Evolutionary conservation across 2,113 vertebrate species (phyloP), one percentile per base, ranked within the genome.

Genomic region (Aleadryas rufinucha): DNA sequence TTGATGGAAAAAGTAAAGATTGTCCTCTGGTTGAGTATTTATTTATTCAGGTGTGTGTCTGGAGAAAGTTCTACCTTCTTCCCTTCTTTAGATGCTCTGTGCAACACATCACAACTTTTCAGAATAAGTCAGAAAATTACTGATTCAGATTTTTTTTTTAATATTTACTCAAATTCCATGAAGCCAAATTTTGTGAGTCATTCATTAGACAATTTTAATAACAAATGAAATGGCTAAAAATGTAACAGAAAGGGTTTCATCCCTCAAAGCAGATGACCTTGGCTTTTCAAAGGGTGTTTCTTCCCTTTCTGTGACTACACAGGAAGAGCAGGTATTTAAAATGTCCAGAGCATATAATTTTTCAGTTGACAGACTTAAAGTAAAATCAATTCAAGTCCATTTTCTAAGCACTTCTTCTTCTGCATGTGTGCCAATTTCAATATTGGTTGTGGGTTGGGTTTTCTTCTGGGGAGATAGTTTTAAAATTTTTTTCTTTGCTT

Each of bases 171-270:
- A 42, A 44, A 61, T 45, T 28, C 16, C 1, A 7, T 1, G 10
- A 49, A 77, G 6, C 5, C 18, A 1, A 30, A 8, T 22, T 61
- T 60, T 56, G 23, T 5, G 9, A 65, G 9, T 5, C 3, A 11
- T 7, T 16, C 19, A 53, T 79, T 16, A 56, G 17, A 42, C 72
- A 33, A 11, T 23, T 50, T 69, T 26, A 68, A 19, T 24, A 13
- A 30, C 12, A 49, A 44, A 14, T 2, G 3, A 72, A 86, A 47
- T 31, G 16, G 3, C 6, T 53, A 22, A 53, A 83, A 80, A 30
- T 6, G 2, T 23, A 23, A 23, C 2, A 20, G 12, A 16, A 60
- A 47, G 0, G 9, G 13, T 42, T 80, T 89, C 0, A 4, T 18
- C 24, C 16, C 6, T 59, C 20, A 26, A 52, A 80, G 47, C 3